Conservation (phyloP, 2,797 vertebrate species). For the Distichodus sexfasciatus region DNA sequence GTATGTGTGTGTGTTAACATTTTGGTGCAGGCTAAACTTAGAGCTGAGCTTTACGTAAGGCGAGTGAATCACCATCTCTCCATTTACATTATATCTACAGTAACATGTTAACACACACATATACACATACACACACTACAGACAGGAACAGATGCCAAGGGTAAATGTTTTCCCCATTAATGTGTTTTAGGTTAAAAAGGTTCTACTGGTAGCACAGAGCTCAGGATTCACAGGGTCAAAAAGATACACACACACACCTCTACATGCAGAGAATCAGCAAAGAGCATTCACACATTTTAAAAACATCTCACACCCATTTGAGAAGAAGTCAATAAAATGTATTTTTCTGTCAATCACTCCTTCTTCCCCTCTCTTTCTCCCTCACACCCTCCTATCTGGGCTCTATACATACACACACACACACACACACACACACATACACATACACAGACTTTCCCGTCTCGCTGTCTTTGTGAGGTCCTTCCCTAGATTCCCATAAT, state of each 20-base stretch:
- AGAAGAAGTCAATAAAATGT: neutral
- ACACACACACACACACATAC: conserved; percentile 1
- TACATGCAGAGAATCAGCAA: too few relatives aligned
- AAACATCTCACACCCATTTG: neutral
- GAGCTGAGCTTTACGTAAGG: conserved; percentile 79
- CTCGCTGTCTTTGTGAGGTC: neutral
- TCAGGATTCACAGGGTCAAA: neutral
- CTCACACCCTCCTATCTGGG: neutral
- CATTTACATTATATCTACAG: conserved; percentile 60
- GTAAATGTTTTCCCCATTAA: too few relatives aligned
- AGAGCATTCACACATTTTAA: neutral
- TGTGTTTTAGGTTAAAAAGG: too few relatives aligned
- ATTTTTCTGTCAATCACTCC: neutral
- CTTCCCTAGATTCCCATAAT: too few relatives aligned
- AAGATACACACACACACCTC: neutral
- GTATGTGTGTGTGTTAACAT: conserved; percentile 50
- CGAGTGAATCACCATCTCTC: conserved; percentile 75
- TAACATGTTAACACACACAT: neutral
- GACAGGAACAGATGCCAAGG: too few relatives aligned
- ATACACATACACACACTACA: neutral
- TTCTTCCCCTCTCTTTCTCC: neutral
- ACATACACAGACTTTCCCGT: neutral
- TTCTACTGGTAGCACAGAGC: neutral
- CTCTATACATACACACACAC: neutral
- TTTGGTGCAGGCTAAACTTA: conserved; percentile 78